Conservation (phyloP, 2,888 invertebrate genomes). For the Diplolepis rosae region DNA sequence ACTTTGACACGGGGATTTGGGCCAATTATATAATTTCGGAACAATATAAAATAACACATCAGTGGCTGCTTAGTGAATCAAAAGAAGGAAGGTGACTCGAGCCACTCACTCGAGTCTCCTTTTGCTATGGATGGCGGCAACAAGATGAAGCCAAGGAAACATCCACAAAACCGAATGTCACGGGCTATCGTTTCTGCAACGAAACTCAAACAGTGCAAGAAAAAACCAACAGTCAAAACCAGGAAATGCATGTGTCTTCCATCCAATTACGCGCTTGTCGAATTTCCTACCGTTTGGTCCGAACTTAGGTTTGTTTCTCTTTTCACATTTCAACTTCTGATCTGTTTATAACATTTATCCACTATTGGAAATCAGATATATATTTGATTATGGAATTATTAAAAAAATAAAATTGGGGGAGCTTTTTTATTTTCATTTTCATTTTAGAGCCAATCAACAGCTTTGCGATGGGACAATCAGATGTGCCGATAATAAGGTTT, state of each 20-base stretch:
- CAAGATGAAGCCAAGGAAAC: slow-evolving; percentile 54
- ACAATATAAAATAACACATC: not conserved
- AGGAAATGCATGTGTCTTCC: slow-evolving; percentile 79
- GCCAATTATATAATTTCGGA: not conserved
- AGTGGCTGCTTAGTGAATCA: not conserved
- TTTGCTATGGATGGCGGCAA: slow-evolving; percentile 43
- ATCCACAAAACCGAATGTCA: slow-evolving; percentile 54
- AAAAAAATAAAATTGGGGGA: not conserved
- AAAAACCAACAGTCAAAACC: slow-evolving; percentile 51
- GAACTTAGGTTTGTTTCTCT: slow-evolving; percentile 74
- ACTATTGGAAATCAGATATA: not conserved
- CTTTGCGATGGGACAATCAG: slow-evolving; percentile 83
- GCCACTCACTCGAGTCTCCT: slow-evolving; percentile 21
- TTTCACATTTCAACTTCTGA: not conserved
- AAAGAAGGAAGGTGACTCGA: not conserved
- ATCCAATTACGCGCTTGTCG: slow-evolving; percentile 77
- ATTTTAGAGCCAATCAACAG: slow-evolving; percentile 76
- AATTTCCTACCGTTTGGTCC: slow-evolving; percentile 82
- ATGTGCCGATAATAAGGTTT: slow-evolving; percentile 78
- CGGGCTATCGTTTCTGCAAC: slow-evolving; percentile 47
- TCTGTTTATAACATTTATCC: not conserved
- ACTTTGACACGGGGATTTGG: not conserved
- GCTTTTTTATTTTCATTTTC: not conserved
- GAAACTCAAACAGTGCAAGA: slow-evolving; percentile 42
- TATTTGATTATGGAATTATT: not conserved